Conservation (phyloP, 2,797 vertebrate species). For the Schizopygopsis malacanthus region DNA sequence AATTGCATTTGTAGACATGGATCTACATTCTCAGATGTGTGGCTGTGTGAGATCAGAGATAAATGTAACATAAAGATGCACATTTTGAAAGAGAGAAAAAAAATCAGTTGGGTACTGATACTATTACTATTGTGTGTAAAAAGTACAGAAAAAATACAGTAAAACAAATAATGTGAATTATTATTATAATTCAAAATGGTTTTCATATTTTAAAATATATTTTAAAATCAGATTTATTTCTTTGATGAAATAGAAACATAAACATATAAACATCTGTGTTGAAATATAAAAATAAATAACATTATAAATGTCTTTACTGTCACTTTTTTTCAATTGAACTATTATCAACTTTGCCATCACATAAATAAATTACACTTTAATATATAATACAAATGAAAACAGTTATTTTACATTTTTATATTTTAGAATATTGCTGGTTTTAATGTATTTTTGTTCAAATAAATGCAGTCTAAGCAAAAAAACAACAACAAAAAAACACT, state of each 20-base stretch:
- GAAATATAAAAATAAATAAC: not conserved
- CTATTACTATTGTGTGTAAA: not conserved
- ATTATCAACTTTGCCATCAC: not conserved
- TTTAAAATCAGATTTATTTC: not conserved
- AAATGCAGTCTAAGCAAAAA: too few species aligned
- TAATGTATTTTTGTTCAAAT: too few species aligned
- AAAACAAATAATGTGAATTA: not conserved
- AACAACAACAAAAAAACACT: too few species aligned
- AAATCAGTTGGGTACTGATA: not conserved
- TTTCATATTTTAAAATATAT: not conserved
- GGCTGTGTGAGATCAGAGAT: not conserved
- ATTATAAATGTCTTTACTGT: not conserved
- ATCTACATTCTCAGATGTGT: constrained; percentile 10
- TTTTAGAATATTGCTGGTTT: too few species aligned
- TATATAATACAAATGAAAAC: too few species aligned
- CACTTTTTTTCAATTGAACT: not conserved
- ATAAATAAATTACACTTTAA: too few species aligned
- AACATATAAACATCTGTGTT: too few species aligned
- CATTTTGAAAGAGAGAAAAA: not conserved
- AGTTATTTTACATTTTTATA: too few species aligned
- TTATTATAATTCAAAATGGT: not conserved
- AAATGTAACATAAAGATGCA: not conserved
- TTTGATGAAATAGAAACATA: too few species aligned
- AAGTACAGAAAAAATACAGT: not conserved
- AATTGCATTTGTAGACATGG: not conserved